A percentile compares a stretch with the other conserved stretches of the same genome.
phyloP scores from a whole-genome alignment of 35 echinoderm and acorn worm genomes.

The Heliocidaris erythrogramma region DNA sequence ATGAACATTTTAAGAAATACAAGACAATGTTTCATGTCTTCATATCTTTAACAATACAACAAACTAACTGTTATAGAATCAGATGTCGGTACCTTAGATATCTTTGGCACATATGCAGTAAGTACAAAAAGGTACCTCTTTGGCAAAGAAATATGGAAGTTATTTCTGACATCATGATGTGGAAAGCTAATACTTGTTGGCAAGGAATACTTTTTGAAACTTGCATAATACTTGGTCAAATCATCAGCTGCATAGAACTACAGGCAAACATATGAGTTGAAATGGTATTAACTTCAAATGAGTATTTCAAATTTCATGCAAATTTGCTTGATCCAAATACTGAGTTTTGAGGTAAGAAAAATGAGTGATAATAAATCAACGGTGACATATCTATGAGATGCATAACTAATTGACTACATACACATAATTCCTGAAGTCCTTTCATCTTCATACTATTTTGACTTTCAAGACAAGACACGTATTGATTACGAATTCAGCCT shows the following conservation, averaged over 20 bases:
- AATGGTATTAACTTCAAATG: not conserved
- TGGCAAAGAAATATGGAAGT: not conserved
- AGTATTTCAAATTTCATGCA: not conserved
- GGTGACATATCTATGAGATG: not conserved
- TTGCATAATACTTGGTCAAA: not conserved
- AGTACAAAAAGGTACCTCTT: not conserved
- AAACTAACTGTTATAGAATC: not conserved
- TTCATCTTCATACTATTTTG: not conserved
- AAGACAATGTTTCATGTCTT: not conserved
- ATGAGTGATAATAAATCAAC: not conserved
- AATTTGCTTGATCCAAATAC: not conserved
- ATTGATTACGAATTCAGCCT: not conserved
- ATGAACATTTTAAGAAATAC: not conserved
- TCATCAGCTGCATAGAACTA: constrained; percentile 1
- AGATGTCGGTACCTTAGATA: not conserved
- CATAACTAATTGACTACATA: not conserved
- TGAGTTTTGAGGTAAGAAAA: not conserved
- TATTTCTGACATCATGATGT: not conserved
- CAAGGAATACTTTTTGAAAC: not conserved
- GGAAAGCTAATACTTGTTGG: not conserved
- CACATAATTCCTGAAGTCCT: not conserved
- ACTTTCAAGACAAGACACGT: not conserved
- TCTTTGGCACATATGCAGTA: not conserved
- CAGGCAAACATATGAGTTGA: not conserved
- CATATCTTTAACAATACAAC: not conserved